A percentile compares a stretch with the other conserved stretches of the same genome.
phyloP scores from a whole-genome alignment of 64 coral and sea anemone genomes.

The Exaiptasia diaphana region DNA sequence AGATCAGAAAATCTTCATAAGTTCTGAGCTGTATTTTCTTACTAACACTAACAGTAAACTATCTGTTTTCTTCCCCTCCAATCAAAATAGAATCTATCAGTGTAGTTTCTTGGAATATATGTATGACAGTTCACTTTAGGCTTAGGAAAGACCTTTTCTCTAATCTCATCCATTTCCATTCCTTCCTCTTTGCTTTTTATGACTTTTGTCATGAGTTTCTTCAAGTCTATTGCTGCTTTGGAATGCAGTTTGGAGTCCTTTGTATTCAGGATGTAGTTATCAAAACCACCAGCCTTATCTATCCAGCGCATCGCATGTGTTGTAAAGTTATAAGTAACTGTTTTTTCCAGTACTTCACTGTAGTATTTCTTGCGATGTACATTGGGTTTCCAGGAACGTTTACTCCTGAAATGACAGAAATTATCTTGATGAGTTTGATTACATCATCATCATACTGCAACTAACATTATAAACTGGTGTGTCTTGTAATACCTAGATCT shows the following conservation, averaged over 20 bases:
- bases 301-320: slow-evolving; percentile 89
- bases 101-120: slow-evolving; percentile 64
- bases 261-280: slow-evolving; percentile 96
- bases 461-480: no score
- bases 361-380: slow-evolving; percentile 85
- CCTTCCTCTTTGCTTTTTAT: slow-evolving; percentile 70
- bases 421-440: no score
- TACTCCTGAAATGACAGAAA: slow-evolving; percentile 51
- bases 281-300: slow-evolving; percentile 95
- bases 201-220: slow-evolving; percentile 80
- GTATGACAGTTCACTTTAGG: slow-evolving; percentile 69
- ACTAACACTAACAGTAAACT: slow-evolving; percentile 77
- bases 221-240: slow-evolving; percentile 78
- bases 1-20: no score
- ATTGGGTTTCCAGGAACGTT: slow-evolving; percentile 92
- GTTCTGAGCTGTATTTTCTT: no score
- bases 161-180: slow-evolving; percentile 72
- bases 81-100: slow-evolving; percentile 94
- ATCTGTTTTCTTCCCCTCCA: slow-evolving; percentile 96
- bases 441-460: no score
- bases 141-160: slow-evolving; percentile 56
- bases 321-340: slow-evolving; percentile 69
- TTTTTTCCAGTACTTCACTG: slow-evolving; percentile 91
- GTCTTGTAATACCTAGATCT: no score
- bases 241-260: slow-evolving; percentile 64